phyloP scores from a whole-genome alignment of 2,797 vertebrate genomes.

The Sebastes diploproa region DNA sequence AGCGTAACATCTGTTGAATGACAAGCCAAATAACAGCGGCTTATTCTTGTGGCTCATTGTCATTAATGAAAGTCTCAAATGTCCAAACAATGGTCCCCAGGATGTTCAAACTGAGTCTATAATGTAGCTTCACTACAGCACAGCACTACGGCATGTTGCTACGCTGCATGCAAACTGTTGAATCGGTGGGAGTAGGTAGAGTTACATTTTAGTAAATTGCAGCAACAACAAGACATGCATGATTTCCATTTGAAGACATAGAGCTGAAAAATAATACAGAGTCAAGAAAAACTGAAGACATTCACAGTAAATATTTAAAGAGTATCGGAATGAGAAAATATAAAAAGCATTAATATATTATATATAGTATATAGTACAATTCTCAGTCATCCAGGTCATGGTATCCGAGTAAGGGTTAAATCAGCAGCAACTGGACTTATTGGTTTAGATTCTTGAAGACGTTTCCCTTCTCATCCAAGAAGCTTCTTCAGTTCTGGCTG shows the following conservation, averaged over 20 bases:
- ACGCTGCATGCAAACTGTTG: constrained; percentile 23
- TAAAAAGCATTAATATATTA: neutral
- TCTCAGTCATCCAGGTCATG: no score
- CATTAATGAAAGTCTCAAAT: constrained; percentile 11
- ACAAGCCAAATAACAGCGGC: no score
- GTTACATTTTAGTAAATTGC: neutral
- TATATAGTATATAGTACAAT: no score
- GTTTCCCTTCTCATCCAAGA: no score
- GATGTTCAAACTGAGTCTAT: neutral
- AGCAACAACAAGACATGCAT: constrained; percentile 17
- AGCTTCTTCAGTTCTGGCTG: no score
- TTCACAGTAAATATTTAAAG: neutral
- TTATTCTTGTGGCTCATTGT: neutral
- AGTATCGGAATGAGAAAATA: neutral
- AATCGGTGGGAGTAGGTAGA: neutral
- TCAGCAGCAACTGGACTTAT: no score
- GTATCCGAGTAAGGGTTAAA: no score
- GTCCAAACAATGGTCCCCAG: neutral
- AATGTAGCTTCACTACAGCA: neutral
- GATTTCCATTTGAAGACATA: constrained; percentile 9
- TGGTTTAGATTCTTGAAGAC: no score
- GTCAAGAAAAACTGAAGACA: constrained; percentile 2
- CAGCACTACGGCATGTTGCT: neutral
- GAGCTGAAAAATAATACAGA: constrained; percentile 13
- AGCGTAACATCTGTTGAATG: no score